These are phyloP conservation scores for Rhinopomastus cyanomelas DNA, from an alignment of 2,113 vertebrate genomes.

Conservation along the genomic window DNA sequence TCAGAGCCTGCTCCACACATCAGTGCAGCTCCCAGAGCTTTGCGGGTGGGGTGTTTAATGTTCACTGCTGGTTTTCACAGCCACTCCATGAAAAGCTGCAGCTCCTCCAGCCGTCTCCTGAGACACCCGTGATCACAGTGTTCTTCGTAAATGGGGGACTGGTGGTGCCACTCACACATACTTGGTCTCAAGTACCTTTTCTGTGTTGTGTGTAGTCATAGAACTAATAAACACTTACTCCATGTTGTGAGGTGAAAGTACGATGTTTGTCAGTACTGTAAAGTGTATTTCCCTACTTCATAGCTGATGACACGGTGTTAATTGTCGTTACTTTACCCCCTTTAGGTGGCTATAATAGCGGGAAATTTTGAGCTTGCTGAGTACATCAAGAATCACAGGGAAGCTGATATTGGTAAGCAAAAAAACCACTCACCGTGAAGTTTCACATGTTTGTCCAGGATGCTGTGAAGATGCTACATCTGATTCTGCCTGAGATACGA, in stretches of 20 bases:
- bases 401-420: conserved; percentile 88
- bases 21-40: background rate
- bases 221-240: background rate
- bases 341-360: conserved; percentile 95
- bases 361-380: conserved; percentile 97
- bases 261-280: background rate
- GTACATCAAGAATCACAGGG: conserved; percentile 94
- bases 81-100: background rate
- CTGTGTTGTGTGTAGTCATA: rapidly evolving
- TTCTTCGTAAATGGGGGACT: background rate
- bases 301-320: background rate
- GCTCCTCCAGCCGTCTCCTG: background rate
- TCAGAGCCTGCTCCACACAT: background rate
- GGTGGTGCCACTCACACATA: background rate
- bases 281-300: background rate
- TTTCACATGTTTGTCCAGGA: background rate
- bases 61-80: background rate
- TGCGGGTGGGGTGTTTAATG: background rate
- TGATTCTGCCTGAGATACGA: background rate
- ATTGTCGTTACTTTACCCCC: conserved; percentile 18
- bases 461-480: background rate
- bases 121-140: rapidly evolving
- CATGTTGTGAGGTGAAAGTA: background rate
- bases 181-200: background rate
- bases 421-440: background rate